A percentile compares a stretch with the other conserved stretches of the same genome.
Evolutionary conservation across 1,140 invertebrate genomes (phyloP).

Genomic region (Araneus ventricosus): DNA sequence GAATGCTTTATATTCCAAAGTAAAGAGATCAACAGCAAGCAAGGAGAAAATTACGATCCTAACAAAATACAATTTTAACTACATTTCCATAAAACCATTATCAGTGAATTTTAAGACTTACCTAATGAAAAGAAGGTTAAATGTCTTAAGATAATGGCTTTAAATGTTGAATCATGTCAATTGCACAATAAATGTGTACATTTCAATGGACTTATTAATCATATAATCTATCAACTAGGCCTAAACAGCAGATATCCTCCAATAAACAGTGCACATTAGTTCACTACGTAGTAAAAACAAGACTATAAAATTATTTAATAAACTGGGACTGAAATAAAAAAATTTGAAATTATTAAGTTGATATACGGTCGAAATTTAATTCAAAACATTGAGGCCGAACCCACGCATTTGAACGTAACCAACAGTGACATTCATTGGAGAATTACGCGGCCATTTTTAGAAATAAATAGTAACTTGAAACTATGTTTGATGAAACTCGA

Average conservation of each 20-base stretch:
- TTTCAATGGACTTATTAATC: background rate
- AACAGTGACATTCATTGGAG: slow-evolving; percentile 37
- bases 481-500: background rate
- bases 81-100: background rate
- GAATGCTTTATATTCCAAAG: background rate
- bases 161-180: background rate
- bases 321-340: background rate
- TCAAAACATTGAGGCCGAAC: slow-evolving; percentile 55
- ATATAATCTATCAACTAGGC: slow-evolving; percentile 5
- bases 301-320: background rate
- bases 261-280: background rate
- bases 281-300: background rate
- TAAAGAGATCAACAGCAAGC: background rate
- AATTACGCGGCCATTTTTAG: slow-evolving; percentile 25
- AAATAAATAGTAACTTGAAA: slow-evolving; percentile 25
- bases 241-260: background rate
- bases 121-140: background rate
- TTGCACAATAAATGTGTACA: background rate
- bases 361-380: background rate
- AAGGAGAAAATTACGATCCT: background rate
- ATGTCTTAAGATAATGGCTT: background rate
- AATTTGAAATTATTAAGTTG: background rate
- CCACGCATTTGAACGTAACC: slow-evolving; percentile 62
- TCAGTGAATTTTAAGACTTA: background rate
- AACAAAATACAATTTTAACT: background rate